Percentiles rank a stretch among this genome's conserved stretches.
Evolutionary conservation across 2,888 invertebrate species (phyloP).

Genomic region (Andrena praecox): DNA sequence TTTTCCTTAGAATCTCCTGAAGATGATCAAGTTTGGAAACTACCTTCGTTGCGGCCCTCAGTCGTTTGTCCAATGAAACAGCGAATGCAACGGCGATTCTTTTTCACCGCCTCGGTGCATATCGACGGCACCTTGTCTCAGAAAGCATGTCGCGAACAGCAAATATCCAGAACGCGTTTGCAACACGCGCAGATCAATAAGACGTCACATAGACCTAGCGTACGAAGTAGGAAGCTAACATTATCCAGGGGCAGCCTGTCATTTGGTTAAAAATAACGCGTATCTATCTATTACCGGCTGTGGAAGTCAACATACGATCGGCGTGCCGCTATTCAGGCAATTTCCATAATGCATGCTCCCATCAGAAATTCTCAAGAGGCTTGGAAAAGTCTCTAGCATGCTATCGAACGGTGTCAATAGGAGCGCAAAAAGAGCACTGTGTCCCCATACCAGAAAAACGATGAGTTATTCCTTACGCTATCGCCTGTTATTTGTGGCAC

Average conservation of each 20-base stretch:
- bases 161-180: conserved; percentile 49
- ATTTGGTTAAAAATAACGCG: conserved; percentile 67
- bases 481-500: not conserved
- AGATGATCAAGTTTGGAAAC: no score
- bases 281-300: conserved; percentile 36
- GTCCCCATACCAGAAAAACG: not conserved
- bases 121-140: not conserved
- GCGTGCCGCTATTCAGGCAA: conserved; percentile 14
- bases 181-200: conserved; percentile 57
- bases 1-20: no score
- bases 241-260: conserved; percentile 43
- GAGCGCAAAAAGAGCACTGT: not conserved
- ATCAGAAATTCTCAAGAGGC: not conserved
- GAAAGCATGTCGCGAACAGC: conserved; percentile 17
- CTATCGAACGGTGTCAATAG: conserved; percentile 9
- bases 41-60: no score
- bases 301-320: conserved; percentile 25
- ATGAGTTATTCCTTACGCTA: not conserved
- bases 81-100: not conserved
- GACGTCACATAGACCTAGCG: conserved; percentile 33
- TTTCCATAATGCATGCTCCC: conserved; percentile 28
- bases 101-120: not conserved
- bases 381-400: not conserved
- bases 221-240: conserved; percentile 50
- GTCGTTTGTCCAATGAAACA: not conserved